Evolutionary conservation across 1,140 invertebrate species (phyloP), one percentile per base, ranked within the genome.

Genomic region (Pogonomyrmex barbatus): DNA sequence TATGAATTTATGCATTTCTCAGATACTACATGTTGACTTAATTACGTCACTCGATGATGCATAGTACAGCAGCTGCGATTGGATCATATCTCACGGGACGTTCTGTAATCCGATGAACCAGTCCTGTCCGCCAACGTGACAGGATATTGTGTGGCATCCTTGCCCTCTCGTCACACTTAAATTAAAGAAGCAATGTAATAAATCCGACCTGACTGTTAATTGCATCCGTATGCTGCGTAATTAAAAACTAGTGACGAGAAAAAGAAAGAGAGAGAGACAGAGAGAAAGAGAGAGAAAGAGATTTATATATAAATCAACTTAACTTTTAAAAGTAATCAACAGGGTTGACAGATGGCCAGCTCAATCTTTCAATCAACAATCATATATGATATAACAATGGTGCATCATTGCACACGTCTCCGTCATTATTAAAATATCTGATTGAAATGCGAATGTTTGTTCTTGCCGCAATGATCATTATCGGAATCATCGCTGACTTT

Each of bases 41-140:
- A 91, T 91, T 90, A 84, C 62, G 88, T 91, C 85, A 78, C 77
- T 75, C 89, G 84, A 87, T 88, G 90, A 88, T 90, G 81, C 87
- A 91, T 89, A 85, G 88, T 84, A 81, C 70, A 87, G 84, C 70
- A 62, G 60, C 54, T 78, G 62, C 84, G 84, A 91, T 91, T 90
- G 87, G 89, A 88, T 90, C 89, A 87, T 85, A 86, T 88, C 90
- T 88, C 90, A 73, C 62, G 87, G 87, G 75, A 88, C 42, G 52
- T 85, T 62, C 63, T 76, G 73, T 85, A 87, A 91, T 86, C 87
- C 85, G 86, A 89, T 85, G 58, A 91, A 91, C 63, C 54, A 60
- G 65, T 52, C 79, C 63, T 30, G 62, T 63, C 70, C 68, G 82
- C 47, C 60, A 76, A 77, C 52, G 50, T 52, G 68, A 76, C 45